Base-by-base conservation (phyloP, 30 jellyfish, hydroid and myxozoan species). In the Morbakka virulenta region DNA sequence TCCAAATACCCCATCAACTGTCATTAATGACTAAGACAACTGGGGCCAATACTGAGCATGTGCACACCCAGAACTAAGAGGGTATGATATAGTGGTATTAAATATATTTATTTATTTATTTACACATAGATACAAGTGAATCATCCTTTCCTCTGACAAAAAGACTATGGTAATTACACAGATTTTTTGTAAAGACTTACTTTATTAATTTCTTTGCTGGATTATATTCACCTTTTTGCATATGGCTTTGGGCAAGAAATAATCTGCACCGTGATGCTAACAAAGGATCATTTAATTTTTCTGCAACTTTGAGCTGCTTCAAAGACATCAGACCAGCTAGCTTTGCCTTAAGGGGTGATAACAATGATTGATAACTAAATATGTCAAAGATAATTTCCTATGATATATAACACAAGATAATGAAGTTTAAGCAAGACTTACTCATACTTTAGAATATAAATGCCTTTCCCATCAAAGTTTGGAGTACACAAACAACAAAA, bases 241-340 rank as follows among this genome's bases (percentile, higher is more conserved):
- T 80, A 48, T 82, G 67, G 62, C 98, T 91, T 48, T 91, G 98
- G 4, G 98, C 98, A 68, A 50, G 69, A 70, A 50, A 91, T 52
- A 91, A 17, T 67, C 79, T 52, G 69, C 98, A 91, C 35, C 92
- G 92, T 3, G 94, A 81, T 26, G 67, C 83, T 26, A 85, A 64
- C 28, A 85, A 27, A 12, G 93, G 91, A 62, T 91, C 86, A 28
- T 74, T 71, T 69, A 91, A 24, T 50, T 65, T 80, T 14, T 75
- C 35, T 23, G 98, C 98, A 47, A 91, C 72, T 32, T 83, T 65
- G 33, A 77, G 70, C 62, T 91, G 98, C 61, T 91, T 75, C 24
- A 35, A 28, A 26, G 98, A 91, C 24, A 91, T 69, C 32, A 21
- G 41, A n/a, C 96, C 98, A 68, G 98, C 98, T 14, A 62, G 22